Percentiles rank a stretch among this genome's conserved stretches.
These are phyloP conservation scores for Odontomachus brunneus DNA, from an alignment of 1,140 invertebrate genomes.

Conservation along the genomic window DNA sequence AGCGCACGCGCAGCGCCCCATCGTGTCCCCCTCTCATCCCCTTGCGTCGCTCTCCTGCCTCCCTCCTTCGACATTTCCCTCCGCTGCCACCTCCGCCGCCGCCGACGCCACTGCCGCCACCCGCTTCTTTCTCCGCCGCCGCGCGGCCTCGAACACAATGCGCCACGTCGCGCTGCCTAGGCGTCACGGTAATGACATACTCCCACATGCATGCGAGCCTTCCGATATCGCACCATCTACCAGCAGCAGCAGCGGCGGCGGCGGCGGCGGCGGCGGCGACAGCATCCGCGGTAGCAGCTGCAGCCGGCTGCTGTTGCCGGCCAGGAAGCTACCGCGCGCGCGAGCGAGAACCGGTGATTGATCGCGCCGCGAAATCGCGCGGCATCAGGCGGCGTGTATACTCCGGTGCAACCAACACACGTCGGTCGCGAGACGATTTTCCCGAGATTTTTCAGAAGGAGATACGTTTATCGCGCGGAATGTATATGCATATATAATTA, in stretches of 20 bases:
- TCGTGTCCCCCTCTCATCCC: constrained; percentile 62
- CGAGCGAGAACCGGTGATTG: constrained; percentile 63
- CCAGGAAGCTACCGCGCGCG: constrained; percentile 64
- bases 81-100: constrained; percentile 27
- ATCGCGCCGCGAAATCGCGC: constrained; percentile 66
- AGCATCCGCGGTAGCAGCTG: constrained; percentile 70
- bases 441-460: background rate
- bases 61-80: constrained; percentile 68
- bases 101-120: background rate
- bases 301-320: constrained; percentile 65
- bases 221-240: constrained; percentile 70
- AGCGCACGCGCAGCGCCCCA: constrained; percentile 77
- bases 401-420: constrained; percentile 5
- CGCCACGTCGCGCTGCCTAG: constrained; percentile 79
- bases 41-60: constrained; percentile 34
- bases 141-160: constrained; percentile 77
- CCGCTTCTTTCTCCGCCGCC: constrained; percentile 77
- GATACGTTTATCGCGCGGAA: background rate
- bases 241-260: constrained; percentile 55
- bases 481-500: constrained; percentile 6
- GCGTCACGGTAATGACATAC: constrained; percentile 82
- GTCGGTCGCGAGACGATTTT: constrained; percentile 16
- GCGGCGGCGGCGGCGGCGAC: constrained; percentile 13
- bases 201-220: constrained; percentile 77
- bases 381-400: constrained; percentile 10